phyloP scores from a whole-genome alignment of 2,888 invertebrate genomes.

The Apamea epomidion region DNA sequence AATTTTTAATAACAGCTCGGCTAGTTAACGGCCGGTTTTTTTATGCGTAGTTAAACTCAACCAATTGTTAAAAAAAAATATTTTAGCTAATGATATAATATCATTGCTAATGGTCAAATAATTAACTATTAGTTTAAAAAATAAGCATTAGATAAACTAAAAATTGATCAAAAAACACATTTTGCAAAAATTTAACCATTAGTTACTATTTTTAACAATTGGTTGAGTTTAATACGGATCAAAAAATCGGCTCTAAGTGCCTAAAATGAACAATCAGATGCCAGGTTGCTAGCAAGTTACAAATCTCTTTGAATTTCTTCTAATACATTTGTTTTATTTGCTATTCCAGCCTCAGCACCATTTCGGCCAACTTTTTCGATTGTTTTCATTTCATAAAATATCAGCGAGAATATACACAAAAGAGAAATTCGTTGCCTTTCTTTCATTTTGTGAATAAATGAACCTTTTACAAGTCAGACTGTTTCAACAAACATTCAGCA shows the following conservation, averaged over 20 bases:
- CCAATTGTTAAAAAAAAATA: too few species aligned
- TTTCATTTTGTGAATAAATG: slow-evolving; percentile 38
- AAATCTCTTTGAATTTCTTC: slow-evolving; percentile 11
- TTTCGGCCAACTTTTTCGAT: slow-evolving; percentile 13
- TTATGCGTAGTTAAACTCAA: too few species aligned
- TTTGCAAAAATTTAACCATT: too few species aligned
- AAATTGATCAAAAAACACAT: too few species aligned
- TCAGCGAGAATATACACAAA: slow-evolving; percentile 31
- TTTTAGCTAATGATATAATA: too few species aligned
- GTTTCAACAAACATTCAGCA: slow-evolving; percentile 11
- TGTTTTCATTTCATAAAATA: slow-evolving; percentile 39
- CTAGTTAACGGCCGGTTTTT: too few species aligned
- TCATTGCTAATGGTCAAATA: too few species aligned
- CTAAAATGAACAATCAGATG: not conserved
- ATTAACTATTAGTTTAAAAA: too few species aligned
- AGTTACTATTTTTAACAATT: too few species aligned
- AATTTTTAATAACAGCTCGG: not conserved
- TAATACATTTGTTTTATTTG: slow-evolving; percentile 34
- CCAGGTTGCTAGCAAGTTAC: not conserved
- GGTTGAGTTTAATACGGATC: too few species aligned
- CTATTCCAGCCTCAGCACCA: slow-evolving; percentile 14
- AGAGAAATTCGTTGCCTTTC: slow-evolving; percentile 19
- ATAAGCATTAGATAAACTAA: too few species aligned
- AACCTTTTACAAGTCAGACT: slow-evolving; percentile 25
- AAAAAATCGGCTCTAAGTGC: too few species aligned